Conservation (phyloP, 2,113 vertebrate species). For the Sterna hirundo region DNA sequence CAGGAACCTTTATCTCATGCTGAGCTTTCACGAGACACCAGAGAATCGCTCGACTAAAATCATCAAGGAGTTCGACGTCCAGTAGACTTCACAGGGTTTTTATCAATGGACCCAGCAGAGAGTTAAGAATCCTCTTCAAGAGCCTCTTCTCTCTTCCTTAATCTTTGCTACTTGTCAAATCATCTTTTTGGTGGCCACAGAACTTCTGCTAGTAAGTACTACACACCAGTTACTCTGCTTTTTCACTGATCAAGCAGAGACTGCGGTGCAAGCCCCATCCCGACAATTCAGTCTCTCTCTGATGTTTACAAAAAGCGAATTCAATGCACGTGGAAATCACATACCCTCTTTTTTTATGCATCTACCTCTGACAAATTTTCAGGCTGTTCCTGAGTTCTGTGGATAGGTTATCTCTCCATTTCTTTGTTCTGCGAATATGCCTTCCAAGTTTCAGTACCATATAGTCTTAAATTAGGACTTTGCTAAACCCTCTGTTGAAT, state of each 20-base stretch:
- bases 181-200: neutral
- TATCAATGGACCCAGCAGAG: slow-evolving; percentile 52
- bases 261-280: neutral
- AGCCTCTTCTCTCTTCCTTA: slow-evolving; percentile 5
- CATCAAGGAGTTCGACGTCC: slow-evolving; percentile 22
- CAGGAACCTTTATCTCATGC: slow-evolving; percentile 36
- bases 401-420: neutral
- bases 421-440: neutral
- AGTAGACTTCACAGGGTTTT: slow-evolving; percentile 46
- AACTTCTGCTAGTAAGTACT: slow-evolving; percentile 5
- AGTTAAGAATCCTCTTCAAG: slow-evolving; percentile 43
- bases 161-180: slow-evolving; percentile 18
- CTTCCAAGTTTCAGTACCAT: neutral
- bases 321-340: neutral
- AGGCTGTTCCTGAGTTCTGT: neutral
- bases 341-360: neutral
- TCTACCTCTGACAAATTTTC: neutral
- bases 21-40: slow-evolving; percentile 47
- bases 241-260: neutral
- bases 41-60: neutral
- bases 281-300: neutral
- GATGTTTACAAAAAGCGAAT: neutral
- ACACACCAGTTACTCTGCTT: neutral
- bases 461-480: neutral
- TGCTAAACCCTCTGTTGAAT: neutral